Conservation (phyloP, 2,888 invertebrate species). For the Cyclophora albipunctata region DNA sequence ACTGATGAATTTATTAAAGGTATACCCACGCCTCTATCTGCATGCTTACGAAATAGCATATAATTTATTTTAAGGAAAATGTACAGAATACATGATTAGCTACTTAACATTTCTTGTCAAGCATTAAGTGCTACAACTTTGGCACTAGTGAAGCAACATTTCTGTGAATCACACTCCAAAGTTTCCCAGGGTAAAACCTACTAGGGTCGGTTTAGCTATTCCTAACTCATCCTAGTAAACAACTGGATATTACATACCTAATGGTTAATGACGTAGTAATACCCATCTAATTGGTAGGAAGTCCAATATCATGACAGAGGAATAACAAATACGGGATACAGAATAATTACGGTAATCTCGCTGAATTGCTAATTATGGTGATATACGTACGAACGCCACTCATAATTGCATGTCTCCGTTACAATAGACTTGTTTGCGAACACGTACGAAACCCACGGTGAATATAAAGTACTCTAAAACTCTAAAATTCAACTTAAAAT, state of each 20-base stretch:
- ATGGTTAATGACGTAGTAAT: constrained; percentile 2
- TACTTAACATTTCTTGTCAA: no score
- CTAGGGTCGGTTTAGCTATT: no score
- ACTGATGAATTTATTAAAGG: no score
- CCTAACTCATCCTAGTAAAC: neutral
- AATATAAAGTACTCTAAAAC: neutral
- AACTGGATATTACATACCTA: neutral
- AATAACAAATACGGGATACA: constrained; percentile 23
- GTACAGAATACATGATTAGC: no score
- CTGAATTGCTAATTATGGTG: constrained; percentile 25
- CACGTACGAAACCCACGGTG: neutral
- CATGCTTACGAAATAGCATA: no score
- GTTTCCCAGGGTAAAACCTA: no score
- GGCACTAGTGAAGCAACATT: no score
- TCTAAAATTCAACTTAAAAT: constrained; percentile 5
- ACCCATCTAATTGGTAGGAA: neutral
- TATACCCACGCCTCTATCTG: no score
- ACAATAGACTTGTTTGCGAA: constrained; percentile 2
- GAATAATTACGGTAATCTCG: constrained; percentile 23
- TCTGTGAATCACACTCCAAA: no score
- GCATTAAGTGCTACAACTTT: no score
- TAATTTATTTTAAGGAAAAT: no score
- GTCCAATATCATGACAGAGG: constrained; percentile 13
- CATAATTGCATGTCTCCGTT: constrained; percentile 9
- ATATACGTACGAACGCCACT: constrained; percentile 2